Evolutionary conservation across 23 tunicate species (phyloP), one percentile per base, ranked within the genome.

Genomic region (Ascidia mentula): DNA sequence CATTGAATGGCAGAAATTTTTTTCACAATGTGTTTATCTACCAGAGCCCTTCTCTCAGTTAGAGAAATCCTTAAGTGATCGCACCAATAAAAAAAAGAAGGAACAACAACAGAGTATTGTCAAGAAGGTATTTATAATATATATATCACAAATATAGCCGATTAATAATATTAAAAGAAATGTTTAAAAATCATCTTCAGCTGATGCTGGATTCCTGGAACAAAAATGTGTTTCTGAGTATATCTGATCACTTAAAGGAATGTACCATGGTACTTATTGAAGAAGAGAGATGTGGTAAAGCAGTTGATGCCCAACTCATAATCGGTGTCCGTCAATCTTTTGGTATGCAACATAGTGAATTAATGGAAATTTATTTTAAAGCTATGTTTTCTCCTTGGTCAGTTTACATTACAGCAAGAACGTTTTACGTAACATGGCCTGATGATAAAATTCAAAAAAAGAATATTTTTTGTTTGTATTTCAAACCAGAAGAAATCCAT

Each of bases 321-420:
- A 91, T 91, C 38, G 97, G 97, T 0, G 97, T 91, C 8, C 87
- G 97, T 37, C 97, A 91, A 76, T 91, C 97, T 36, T 91, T 87
- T 71, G 97, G 97, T 91, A 77, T 31, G 83, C 22, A n/a, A n/a
- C n/a, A n/a, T n/a, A n/a, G n/a, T n/a, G n/a, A n/a, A n/a, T 18
- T 45, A 18, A 45, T 17, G 18, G 18, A 17, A 17, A 45, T 45
- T 45, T 45, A 18, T 45, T 45, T 17, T 17, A 17, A 45, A 17
- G 17, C 60, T 45, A 17, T 17, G 17, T 45, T 18, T 45, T 45
- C 17, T 45, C 18, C 18, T 17, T 45, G n/a, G n/a, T n/a, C n/a
- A n/a, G n/a, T n/a, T n/a, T n/a, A n/a, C n/a, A n/a, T n/a, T n/a
- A n/a, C n/a, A n/a, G n/a, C n/a, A n/a, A n/a, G n/a, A n/a, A n/a